Evolutionary conservation across 2,113 vertebrate species (phyloP).

Genomic region (Atractosteus spatula): DNA sequence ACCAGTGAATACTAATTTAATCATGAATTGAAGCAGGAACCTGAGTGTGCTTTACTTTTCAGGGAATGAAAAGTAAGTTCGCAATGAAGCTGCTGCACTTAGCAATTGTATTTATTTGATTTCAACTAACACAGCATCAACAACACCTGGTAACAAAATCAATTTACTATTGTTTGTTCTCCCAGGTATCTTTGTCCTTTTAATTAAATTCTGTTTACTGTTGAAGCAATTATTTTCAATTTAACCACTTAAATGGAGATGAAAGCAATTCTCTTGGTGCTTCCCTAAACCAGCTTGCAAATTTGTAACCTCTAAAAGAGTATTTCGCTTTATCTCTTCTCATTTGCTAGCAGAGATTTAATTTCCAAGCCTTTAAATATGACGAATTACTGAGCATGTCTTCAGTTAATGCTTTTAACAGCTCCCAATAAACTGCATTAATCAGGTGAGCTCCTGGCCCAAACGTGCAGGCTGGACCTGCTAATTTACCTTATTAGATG

Average conservation of each 20-base stretch:
- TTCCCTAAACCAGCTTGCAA: constrained; percentile 35
- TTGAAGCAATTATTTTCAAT: constrained; percentile 49
- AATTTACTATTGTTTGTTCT: constrained; percentile 20
- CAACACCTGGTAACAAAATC: constrained; percentile 6
- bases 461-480: constrained; percentile 73
- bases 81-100: constrained; percentile 34
- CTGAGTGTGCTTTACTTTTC: neutral
- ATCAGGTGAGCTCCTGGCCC: constrained; percentile 86
- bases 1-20: no score
- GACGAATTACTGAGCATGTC: constrained; percentile 96
- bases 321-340: constrained; percentile 53
- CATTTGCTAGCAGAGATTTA: constrained; percentile 86
- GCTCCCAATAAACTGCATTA: constrained; percentile 98
- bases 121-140: constrained; percentile 29
- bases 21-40: no score
- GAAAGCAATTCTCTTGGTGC: constrained; percentile 39
- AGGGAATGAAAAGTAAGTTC: constrained; percentile 2
- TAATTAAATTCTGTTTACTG: constrained; percentile 49
- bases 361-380: constrained; percentile 97
- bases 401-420: constrained; percentile 99
- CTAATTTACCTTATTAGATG: constrained; percentile 92
- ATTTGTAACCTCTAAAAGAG: constrained; percentile 66
- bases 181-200: constrained; percentile 45
- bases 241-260: constrained; percentile 44
- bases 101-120: constrained; percentile 40